Conservation (phyloP, 2,888 invertebrate species). For the Eupithecia dodoneata region DNA sequence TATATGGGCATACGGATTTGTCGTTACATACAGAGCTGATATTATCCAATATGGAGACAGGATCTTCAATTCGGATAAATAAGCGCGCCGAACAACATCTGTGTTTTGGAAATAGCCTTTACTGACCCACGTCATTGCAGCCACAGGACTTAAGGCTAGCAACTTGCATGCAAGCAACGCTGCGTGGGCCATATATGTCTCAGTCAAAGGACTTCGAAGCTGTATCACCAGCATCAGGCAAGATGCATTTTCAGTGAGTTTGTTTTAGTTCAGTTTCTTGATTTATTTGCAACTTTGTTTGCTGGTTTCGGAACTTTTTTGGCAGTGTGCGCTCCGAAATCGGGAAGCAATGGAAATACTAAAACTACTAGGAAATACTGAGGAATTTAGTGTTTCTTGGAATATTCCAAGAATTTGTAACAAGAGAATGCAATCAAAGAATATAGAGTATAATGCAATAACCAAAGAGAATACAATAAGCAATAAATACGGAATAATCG, state of each 20-base stretch:
- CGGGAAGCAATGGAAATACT: not conserved
- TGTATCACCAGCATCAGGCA: constrained; percentile 44
- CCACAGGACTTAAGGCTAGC: constrained; percentile 58
- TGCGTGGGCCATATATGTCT: constrained; percentile 64
- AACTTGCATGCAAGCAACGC: constrained; percentile 62
- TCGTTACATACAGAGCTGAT: constrained; percentile 62
- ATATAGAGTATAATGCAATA: no score
- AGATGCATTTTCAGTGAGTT: constrained; percentile 9
- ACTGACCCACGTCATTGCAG: constrained; percentile 61
- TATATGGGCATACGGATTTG: constrained; percentile 46
- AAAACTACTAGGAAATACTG: not conserved
- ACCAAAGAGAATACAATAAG: no score
- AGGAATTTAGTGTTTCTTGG: not conserved
- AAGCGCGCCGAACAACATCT: constrained; percentile 58
- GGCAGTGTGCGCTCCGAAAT: not conserved
- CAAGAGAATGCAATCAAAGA: no score
- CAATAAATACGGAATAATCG: no score
- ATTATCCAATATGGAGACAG: constrained; percentile 67
- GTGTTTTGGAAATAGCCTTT: constrained; percentile 57
- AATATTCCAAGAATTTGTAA: not conserved
- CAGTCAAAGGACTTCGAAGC: constrained; percentile 55
- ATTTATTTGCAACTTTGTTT: not conserved
- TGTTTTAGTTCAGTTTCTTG: not conserved
- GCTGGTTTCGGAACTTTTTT: not conserved
- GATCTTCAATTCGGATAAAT: constrained; percentile 65